A percentile compares a stretch with the other conserved stretches of the same genome.
Evolutionary conservation across 2,113 vertebrate genomes (phyloP).

Genomic region (Thamnophis sirtalis): DNA sequence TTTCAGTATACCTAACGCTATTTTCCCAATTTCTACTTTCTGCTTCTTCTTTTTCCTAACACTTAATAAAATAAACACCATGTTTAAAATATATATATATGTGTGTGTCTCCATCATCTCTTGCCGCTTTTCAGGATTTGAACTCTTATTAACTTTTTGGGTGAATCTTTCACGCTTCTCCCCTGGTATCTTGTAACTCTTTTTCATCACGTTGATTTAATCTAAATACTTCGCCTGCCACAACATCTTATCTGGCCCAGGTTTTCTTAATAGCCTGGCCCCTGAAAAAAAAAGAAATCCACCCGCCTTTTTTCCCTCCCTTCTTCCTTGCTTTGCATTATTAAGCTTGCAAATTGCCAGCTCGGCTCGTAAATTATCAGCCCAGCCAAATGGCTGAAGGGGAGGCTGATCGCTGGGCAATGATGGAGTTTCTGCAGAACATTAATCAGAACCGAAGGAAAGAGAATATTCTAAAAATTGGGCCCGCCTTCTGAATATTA

Average conservation of each 20-base stretch:
- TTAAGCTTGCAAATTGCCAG: conserved; percentile 94
- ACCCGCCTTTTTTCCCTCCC: conserved; percentile 8
- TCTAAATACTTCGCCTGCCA: too few relatives aligned
- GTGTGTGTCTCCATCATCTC: too few relatives aligned
- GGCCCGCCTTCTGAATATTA: conserved; percentile 86
- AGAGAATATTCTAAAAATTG: conserved; percentile 83
- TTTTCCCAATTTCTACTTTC: too few relatives aligned
- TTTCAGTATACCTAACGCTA: too few relatives aligned
- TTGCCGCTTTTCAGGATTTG: too few relatives aligned
- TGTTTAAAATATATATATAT: too few relatives aligned
- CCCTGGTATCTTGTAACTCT: too few relatives aligned
- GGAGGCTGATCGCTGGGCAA: conserved; percentile 78
- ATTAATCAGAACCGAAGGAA: conserved; percentile 85
- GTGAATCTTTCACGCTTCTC: too few relatives aligned
- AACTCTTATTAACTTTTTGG: too few relatives aligned
- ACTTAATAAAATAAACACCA: too few relatives aligned
- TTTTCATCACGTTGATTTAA: too few relatives aligned
- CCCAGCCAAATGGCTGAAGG: conserved; percentile 74
- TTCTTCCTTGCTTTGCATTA: conserved; percentile 79
- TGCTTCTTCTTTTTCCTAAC: too few relatives aligned
- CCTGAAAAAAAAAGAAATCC: background rate
- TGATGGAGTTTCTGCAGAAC: conserved; percentile 81
- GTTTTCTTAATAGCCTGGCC: conserved; percentile 63
- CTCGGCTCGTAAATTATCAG: conserved; percentile 86
- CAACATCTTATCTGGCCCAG: conserved; percentile 38